A percentile compares a stretch with the other conserved stretches of the same genome.
Conservation (phyloP, 2,797 vertebrate genomes). For the Chrysolophus pictus region DNA sequence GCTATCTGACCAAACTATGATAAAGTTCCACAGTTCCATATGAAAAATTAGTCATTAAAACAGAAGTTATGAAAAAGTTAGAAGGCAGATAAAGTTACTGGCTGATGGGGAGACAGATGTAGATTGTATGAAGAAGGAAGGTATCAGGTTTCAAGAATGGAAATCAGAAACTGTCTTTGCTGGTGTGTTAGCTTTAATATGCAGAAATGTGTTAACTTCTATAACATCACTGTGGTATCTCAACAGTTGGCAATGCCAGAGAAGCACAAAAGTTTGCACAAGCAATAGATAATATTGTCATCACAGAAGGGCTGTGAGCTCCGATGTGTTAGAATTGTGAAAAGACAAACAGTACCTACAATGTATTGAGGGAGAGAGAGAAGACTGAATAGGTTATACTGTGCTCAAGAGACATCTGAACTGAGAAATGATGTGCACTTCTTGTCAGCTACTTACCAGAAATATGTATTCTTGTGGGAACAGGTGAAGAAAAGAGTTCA, state of each 20-base stretch:
- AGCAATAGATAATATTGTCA: background rate
- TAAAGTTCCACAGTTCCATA: background rate
- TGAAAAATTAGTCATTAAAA: slow-evolving; percentile 12
- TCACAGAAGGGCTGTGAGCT: background rate
- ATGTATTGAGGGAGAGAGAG: accelerated
- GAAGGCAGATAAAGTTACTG: background rate
- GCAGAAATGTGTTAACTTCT: background rate
- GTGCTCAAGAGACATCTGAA: background rate
- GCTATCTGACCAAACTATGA: background rate
- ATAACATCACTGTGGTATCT: background rate
- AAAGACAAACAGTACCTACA: background rate
- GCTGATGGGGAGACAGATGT: background rate
- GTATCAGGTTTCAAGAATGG: background rate
- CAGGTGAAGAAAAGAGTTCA: background rate
- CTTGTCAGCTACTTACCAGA: background rate
- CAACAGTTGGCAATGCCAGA: background rate
- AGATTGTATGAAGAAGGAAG: background rate
- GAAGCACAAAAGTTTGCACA: background rate
- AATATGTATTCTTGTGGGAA: background rate
- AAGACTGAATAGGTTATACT: background rate
- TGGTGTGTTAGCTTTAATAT: background rate
- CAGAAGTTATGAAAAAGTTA: background rate
- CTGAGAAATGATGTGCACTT: background rate
- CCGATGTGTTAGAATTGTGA: background rate
- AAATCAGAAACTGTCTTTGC: background rate